Conservation (phyloP, 2,113 vertebrate genomes). For the Rana temporaria region DNA sequence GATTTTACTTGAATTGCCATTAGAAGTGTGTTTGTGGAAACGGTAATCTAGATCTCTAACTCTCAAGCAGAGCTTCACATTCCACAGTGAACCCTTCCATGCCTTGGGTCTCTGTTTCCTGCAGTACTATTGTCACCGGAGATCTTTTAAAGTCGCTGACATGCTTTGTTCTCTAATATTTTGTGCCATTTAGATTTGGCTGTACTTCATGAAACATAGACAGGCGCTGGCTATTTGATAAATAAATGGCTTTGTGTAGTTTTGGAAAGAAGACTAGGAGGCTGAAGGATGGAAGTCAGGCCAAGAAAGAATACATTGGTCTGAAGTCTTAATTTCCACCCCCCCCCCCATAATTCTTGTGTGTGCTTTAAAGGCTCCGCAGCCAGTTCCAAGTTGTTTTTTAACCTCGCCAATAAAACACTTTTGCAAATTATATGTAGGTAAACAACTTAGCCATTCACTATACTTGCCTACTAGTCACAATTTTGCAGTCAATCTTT, state of each 20-base stretch:
- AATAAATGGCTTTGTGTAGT: conserved; percentile 39
- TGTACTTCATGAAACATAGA: conserved; percentile 36
- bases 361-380: background rate
- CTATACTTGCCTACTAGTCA: too few species aligned
- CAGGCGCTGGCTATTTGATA: conserved; percentile 2
- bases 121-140: conserved; percentile 4
- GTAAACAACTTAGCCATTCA: too few species aligned
- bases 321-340: background rate
- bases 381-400: background rate
- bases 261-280: conserved; percentile 19
- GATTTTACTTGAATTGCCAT: too few species aligned
- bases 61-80: background rate
- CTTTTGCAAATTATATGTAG: too few species aligned
- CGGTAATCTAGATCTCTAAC: background rate
- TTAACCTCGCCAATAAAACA: too few species aligned
- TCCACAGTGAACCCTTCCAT: conserved; percentile 19
- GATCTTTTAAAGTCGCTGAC: conserved; percentile 26
- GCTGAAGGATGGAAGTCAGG: background rate
- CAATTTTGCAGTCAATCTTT: too few species aligned
- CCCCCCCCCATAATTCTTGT: background rate
- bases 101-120: background rate
- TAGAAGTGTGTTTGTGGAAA: too few species aligned
- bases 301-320: background rate
- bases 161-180: conserved; percentile 40
- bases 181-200: conserved; percentile 40